A percentile compares a stretch with the other conserved stretches of the same genome.
Evolutionary conservation across 2,113 vertebrate species (phyloP).

Genomic region (Peromyscus californicus): DNA sequence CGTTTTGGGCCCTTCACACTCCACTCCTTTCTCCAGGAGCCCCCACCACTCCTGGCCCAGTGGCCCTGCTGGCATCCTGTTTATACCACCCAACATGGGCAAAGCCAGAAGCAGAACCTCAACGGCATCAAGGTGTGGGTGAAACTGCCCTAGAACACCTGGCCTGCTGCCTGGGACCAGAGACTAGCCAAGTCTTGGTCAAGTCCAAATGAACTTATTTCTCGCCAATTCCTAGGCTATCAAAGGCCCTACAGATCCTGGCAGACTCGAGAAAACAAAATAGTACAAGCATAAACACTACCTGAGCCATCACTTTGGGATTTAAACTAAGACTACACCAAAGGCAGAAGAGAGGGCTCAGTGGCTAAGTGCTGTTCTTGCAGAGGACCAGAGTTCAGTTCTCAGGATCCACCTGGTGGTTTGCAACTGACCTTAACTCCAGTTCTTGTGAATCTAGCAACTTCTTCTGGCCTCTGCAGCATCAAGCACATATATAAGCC

Average conservation of each 20-base stretch:
- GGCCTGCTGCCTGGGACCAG: background rate
- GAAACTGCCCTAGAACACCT: background rate
- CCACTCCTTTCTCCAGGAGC: background rate
- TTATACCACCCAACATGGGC: background rate
- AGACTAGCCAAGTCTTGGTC: background rate
- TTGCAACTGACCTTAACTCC: background rate
- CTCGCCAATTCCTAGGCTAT: background rate
- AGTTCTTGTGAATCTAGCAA: background rate
- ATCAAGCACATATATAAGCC: background rate
- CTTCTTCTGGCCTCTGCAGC: background rate
- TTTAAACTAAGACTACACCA: background rate
- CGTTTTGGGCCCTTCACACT: background rate
- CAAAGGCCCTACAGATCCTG: background rate
- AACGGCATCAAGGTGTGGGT: background rate
- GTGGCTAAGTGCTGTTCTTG: background rate
- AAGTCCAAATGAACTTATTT: background rate
- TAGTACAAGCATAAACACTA: background rate
- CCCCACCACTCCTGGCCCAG: background rate
- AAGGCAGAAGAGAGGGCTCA: background rate
- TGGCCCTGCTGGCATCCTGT: background rate
- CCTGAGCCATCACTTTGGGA: background rate
- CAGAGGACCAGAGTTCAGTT: background rate
- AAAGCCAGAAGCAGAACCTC: background rate
- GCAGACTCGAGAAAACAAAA: background rate
- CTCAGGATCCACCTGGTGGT: background rate